Conservation (phyloP, 2,797 vertebrate species). For the Scolopax bukidnonensis region DNA sequence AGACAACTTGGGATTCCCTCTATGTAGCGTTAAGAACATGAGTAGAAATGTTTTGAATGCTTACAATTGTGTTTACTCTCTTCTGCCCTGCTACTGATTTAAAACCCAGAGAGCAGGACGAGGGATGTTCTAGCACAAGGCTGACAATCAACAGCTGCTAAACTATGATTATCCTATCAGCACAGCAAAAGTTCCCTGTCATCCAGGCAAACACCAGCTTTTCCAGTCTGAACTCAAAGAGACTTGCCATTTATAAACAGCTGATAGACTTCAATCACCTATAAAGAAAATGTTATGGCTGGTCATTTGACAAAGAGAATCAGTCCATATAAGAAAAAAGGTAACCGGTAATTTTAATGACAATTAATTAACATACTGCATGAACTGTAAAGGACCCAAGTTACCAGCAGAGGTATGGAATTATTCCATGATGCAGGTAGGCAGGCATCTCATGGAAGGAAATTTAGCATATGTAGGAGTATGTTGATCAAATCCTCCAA, state of each 20-base stretch:
- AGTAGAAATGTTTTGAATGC: not conserved
- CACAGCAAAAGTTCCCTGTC: not conserved
- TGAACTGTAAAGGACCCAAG: not conserved
- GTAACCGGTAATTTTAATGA: not conserved
- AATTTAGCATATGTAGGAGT: not conserved
- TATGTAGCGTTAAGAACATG: not conserved
- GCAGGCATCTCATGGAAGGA: not conserved
- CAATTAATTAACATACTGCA: not conserved
- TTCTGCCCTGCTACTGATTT: not conserved
- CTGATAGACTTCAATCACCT: not conserved
- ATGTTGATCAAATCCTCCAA: slow-evolving; percentile 1
- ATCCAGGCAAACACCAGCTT: not conserved
- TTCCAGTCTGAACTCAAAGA: not conserved
- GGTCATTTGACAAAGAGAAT: not conserved
- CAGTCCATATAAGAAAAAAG: not conserved
- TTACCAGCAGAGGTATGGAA: not conserved
- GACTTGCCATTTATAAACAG: not conserved
- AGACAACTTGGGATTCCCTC: not conserved
- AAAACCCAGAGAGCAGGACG: not conserved
- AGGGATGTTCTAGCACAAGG: not conserved
- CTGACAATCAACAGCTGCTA: not conserved
- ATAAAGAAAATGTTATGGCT: not conserved
- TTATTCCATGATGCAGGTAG: not conserved
- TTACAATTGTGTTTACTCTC: not conserved
- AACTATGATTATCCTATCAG: not conserved